Percentiles rank a stretch among this genome's conserved stretches.
These are phyloP conservation scores for Periophthalmus modestus DNA, from an alignment of 2,113 vertebrate genomes.

Conservation along the genomic window DNA sequence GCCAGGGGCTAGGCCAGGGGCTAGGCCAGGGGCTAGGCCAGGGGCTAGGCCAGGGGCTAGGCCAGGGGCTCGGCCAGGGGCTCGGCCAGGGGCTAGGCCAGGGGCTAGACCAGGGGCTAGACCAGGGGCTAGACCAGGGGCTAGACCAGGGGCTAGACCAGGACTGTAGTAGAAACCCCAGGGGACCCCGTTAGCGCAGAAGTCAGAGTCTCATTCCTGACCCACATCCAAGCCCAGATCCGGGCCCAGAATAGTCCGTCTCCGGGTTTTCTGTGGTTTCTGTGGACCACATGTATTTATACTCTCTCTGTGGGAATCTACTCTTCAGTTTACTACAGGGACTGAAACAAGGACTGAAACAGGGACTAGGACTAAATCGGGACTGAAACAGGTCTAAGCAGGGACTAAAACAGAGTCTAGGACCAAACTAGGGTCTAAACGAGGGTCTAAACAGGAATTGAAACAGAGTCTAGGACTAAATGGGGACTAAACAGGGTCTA, in stretches of 20 bases:
- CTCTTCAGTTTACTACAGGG: neutral
- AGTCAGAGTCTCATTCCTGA: neutral
- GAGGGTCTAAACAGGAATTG: no score
- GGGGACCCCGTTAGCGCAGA: neutral
- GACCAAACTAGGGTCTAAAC: neutral
- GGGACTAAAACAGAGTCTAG: no score
- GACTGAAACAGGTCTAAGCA: no score
- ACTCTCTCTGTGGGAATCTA: neutral
- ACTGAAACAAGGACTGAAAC: neutral
- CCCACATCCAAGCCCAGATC: neutral
- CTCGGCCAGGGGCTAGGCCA: no score
- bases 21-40: neutral
- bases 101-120: no score
- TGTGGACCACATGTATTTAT: constrained; percentile 1
- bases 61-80: no score
- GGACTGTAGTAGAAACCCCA: neutral
- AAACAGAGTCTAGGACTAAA: no score
- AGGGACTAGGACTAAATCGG: neutral
- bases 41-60: no score
- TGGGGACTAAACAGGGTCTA: no score
- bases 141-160: neutral
- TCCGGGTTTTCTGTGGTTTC: constrained; percentile 1
- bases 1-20: no score
- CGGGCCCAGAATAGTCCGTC: neutral
- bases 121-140: neutral